phyloP scores from a whole-genome alignment of 1,140 invertebrate species.

The Microplitis demolitor region DNA sequence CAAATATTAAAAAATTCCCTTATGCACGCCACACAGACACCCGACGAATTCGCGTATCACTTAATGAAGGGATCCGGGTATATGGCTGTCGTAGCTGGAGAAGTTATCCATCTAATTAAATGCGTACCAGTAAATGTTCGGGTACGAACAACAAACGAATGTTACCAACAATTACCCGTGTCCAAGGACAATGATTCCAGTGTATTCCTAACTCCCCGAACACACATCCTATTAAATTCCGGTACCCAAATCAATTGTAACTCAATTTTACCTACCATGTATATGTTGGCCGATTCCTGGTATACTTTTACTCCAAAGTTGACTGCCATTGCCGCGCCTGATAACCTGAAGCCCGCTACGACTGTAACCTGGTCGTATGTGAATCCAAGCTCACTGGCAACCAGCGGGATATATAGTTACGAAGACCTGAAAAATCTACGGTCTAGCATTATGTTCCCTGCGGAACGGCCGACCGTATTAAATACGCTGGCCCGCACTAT shows the following conservation, averaged over 20 bases:
- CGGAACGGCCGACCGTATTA: background rate
- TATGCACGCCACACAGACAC: conserved; percentile 4
- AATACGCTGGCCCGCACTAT: too few relatives aligned
- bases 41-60: conserved; percentile 29
- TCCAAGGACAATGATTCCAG: background rate
- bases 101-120: conserved; percentile 25
- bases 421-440: background rate
- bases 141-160: background rate
- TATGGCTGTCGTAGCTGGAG: conserved; percentile 21
- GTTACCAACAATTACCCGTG: background rate
- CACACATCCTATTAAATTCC: conserved; percentile 3
- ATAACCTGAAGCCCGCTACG: background rate
- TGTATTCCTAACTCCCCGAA: conserved; percentile 2
- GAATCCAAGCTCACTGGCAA: background rate
- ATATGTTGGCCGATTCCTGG: background rate
- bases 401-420: background rate
- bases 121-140: background rate
- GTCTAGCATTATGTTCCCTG: background rate
- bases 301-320: background rate
- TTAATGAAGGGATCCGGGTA: conserved; percentile 29
- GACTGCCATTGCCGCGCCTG: background rate
- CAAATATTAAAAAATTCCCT: conserved; percentile 23
- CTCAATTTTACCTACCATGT: background rate
- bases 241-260: conserved; percentile 13
- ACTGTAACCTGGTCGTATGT: conserved; percentile 3